phyloP scores from a whole-genome alignment of 2,113 vertebrate species.

The Passer domesticus region DNA sequence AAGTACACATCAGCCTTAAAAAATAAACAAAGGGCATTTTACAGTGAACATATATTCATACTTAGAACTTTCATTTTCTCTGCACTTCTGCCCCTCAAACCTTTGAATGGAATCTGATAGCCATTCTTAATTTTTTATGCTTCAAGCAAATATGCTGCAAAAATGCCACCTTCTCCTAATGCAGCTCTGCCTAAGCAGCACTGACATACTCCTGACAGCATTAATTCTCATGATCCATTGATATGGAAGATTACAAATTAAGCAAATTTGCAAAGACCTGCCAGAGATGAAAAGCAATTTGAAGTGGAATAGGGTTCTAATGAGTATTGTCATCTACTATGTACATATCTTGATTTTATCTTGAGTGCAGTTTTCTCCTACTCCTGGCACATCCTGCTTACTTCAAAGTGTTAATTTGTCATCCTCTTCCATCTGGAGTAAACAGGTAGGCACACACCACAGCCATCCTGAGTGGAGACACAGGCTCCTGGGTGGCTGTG shows the following conservation, averaged over 20 bases:
- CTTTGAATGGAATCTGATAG: not conserved
- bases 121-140: not conserved
- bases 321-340: conserved; percentile 12
- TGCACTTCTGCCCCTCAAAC: not conserved
- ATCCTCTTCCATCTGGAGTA: not conserved
- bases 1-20: not conserved
- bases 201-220: not conserved
- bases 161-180: not conserved
- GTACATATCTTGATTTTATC: conserved; percentile 31
- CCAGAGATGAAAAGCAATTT: conserved; percentile 43
- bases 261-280: conserved; percentile 29
- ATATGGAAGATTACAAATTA: not conserved
- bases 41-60: not conserved
- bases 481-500: not conserved
- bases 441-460: not conserved
- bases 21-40: not conserved
- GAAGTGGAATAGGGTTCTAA: conserved; percentile 6
- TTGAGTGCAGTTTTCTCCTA: conserved; percentile 48
- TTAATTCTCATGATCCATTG: not conserved
- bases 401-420: conserved; percentile 54
- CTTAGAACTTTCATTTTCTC: not conserved
- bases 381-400: conserved; percentile 11
- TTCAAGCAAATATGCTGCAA: not conserved
- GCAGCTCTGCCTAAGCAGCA: not conserved
- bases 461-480: conserved; percentile 39